phyloP scores from a whole-genome alignment of 2,113 vertebrate species.

The Mesoclemmys tuberculata region DNA sequence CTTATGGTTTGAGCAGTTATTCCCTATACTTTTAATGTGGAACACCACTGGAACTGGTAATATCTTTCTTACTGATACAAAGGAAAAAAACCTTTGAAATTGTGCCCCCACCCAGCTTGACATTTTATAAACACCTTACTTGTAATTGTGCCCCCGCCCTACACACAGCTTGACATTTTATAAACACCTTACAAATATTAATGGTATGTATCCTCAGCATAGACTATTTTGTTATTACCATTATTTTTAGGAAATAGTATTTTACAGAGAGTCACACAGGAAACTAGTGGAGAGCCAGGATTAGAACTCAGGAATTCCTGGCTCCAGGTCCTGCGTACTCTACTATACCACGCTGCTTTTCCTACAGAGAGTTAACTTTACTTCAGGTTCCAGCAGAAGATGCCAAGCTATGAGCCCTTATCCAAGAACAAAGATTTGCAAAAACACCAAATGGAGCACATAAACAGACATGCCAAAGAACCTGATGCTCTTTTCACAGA shows the following conservation, averaged over 20 bases:
- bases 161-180: not conserved
- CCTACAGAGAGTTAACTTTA: conserved; percentile 32
- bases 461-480: conserved; percentile 56
- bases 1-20: conserved; percentile 15
- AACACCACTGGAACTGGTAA: not conserved
- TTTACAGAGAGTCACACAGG: not conserved
- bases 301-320: conserved; percentile 17
- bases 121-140: not conserved
- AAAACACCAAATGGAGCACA: conserved; percentile 63
- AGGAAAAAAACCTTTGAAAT: not conserved
- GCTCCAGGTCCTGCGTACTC: not conserved
- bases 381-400: conserved; percentile 41
- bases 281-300: conserved; percentile 11
- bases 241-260: not conserved
- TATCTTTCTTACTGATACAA: not conserved
- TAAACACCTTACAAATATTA: not conserved
- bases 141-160: not conserved
- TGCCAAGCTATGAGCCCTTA: conserved; percentile 62
- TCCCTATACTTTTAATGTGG: not conserved
- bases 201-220: not conserved
- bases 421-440: conserved; percentile 63
- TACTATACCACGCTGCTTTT: conserved; percentile 12
- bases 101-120: not conserved
- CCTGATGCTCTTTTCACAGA: conserved; percentile 52
- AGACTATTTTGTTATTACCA: not conserved